Conservation (phyloP, 1,140 invertebrate genomes). For the Trichoplusia ni region DNA sequence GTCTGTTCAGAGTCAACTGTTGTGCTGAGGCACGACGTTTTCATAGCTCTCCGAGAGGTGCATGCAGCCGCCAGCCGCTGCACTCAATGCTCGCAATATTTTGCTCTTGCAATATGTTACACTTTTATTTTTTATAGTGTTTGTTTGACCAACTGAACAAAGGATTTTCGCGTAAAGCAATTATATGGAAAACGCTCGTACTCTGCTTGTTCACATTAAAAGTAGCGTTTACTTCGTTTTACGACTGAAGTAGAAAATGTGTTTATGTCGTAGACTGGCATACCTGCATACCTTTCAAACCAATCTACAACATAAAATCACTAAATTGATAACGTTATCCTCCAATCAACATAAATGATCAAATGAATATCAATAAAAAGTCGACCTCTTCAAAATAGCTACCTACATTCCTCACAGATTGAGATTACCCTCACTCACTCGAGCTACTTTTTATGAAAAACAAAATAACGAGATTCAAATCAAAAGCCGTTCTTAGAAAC, state of each 20-base stretch:
- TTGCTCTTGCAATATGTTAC: constrained; percentile 56
- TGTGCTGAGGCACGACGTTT: constrained; percentile 68
- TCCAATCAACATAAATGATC: not conserved
- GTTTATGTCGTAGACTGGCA: not conserved
- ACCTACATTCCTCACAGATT: not conserved
- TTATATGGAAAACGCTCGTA: constrained; percentile 20
- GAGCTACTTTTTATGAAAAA: constrained; percentile 17
- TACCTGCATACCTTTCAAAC: not conserved
- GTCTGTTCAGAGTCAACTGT: constrained; percentile 71
- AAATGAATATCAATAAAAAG: constrained; percentile 2
- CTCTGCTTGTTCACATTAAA: constrained; percentile 14
- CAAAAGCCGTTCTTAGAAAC: constrained; percentile 43
- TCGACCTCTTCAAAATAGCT: not conserved
- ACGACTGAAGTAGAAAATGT: not conserved
- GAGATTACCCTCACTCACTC: not conserved
- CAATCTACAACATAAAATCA: not conserved
- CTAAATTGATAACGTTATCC: not conserved
- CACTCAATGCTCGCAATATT: constrained; percentile 60
- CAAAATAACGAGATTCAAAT: constrained; percentile 38
- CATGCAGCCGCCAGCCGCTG: constrained; percentile 44
- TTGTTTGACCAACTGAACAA: constrained; percentile 53
- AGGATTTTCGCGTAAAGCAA: constrained; percentile 35
- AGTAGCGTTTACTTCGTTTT: not conserved
- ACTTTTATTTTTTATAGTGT: constrained; percentile 44
- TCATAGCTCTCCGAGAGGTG: constrained; percentile 54